phyloP scores from a whole-genome alignment of 2,888 invertebrate genomes.

The Xestobium rufovillosum region DNA sequence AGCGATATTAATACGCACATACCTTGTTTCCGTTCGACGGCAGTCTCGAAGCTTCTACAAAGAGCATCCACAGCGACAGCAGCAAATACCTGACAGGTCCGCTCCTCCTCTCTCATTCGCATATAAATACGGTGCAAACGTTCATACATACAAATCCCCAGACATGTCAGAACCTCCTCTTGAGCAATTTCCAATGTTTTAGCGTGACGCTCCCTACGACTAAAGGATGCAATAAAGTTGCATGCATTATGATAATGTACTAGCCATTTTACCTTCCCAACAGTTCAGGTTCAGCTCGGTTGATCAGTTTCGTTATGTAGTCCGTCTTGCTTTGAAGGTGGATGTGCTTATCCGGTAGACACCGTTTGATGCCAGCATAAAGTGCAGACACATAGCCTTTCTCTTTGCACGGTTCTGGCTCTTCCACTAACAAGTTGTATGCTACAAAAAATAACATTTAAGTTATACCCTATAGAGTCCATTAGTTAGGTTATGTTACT shows the following conservation, averaged over 20 bases:
- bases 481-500: too few relatives aligned
- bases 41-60: constrained; percentile 82
- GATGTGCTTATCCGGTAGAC: constrained; percentile 78
- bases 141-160: constrained; percentile 90
- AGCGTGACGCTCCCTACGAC: constrained; percentile 84
- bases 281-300: constrained; percentile 85
- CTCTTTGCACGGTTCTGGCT: constrained; percentile 75
- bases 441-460: constrained; percentile 47
- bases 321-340: constrained; percentile 84
- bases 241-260: constrained; percentile 2
- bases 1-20: too few relatives aligned
- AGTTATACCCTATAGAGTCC: too few relatives aligned
- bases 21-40: constrained; percentile 75
- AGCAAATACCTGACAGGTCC: constrained; percentile 88
- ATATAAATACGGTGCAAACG: constrained; percentile 80
- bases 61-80: constrained; percentile 82
- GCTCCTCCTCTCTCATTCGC: constrained; percentile 82
- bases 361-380: constrained; percentile 80
- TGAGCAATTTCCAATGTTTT: constrained; percentile 96
- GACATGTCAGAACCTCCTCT: constrained; percentile 90
- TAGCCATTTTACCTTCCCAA: constrained; percentile 69
- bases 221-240: constrained; percentile 31
- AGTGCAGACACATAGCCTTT: constrained; percentile 83
- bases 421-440: constrained; percentile 79
- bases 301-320: constrained; percentile 80